phyloP scores from a whole-genome alignment of 2,888 invertebrate genomes.

The Pocota personata region DNA sequence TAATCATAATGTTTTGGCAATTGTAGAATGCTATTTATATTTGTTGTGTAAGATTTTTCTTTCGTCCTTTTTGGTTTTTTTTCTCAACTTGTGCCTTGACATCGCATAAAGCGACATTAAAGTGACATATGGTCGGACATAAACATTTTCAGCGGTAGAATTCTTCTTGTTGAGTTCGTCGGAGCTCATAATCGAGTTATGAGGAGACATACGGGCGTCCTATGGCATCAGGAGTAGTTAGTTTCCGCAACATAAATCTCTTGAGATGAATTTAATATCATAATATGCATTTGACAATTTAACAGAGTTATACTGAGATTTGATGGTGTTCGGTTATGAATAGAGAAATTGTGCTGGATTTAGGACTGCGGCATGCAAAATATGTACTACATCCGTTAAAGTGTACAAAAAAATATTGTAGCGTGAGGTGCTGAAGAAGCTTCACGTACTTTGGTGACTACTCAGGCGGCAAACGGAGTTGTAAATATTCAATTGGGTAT shows the following conservation, averaged over 20 bases:
- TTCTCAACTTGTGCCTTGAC: constrained; percentile 50
- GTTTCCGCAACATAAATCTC: constrained; percentile 61
- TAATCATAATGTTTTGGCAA: constrained; percentile 73
- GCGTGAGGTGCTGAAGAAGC: no score
- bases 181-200: constrained; percentile 55
- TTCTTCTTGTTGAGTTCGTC: constrained; percentile 32
- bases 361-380: not conserved
- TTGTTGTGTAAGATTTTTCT: constrained; percentile 40
- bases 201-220: constrained; percentile 28
- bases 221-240: constrained; percentile 26
- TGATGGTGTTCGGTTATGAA: constrained; percentile 47
- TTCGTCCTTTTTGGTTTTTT: constrained; percentile 28
- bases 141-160: constrained; percentile 37
- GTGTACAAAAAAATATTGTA: no score
- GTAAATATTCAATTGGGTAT: no score
- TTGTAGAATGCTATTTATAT: constrained; percentile 54
- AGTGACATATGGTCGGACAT: constrained; percentile 71
- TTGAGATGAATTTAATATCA: constrained; percentile 66
- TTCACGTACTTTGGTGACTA: no score
- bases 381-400: not conserved
- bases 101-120: constrained; percentile 54
- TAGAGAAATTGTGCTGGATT: not conserved
- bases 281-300: constrained; percentile 69
- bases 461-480: no score
- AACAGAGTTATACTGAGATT: constrained; percentile 57